phyloP scores from a whole-genome alignment of 2,113 vertebrate genomes.

The Planiliza haematocheilus region DNA sequence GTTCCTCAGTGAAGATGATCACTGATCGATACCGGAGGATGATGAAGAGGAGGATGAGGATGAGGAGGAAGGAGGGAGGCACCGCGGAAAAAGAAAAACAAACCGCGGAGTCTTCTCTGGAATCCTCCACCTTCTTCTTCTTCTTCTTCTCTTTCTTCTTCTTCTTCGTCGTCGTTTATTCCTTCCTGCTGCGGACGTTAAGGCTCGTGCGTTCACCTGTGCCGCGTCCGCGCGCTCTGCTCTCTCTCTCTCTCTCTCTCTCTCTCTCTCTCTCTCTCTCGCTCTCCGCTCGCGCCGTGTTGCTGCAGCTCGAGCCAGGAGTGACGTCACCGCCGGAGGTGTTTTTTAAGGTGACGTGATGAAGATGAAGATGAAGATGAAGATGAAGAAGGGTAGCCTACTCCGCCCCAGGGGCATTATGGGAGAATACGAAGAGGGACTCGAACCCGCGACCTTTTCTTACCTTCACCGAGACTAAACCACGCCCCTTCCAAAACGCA shows the following conservation, averaged over 20 bases:
- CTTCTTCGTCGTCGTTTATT: neutral
- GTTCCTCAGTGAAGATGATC: constrained; percentile 12
- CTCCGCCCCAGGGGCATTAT: neutral
- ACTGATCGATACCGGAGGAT: constrained; percentile 16
- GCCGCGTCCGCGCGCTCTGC: constrained; percentile 41
- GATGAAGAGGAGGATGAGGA: constrained; percentile 2
- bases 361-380: neutral
- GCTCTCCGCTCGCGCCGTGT: constrained; percentile 36
- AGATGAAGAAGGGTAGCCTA: neutral
- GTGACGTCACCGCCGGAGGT: constrained; percentile 70
- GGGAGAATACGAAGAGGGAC: neutral
- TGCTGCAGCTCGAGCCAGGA: constrained; percentile 57
- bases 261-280: constrained; percentile 28
- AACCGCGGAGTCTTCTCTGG: constrained; percentile 1
- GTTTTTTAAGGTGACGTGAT: constrained; percentile 38
- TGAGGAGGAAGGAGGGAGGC: constrained; percentile 11
- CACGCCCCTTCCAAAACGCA: too few species aligned
- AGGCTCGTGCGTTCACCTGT: constrained; percentile 71
- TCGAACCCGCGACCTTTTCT: neutral
- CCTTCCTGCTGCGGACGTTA: constrained; percentile 55
- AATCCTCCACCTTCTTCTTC: neutral
- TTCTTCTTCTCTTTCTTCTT: constrained; percentile 12
- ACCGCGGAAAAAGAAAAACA: neutral
- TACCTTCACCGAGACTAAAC: too few species aligned
- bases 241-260: constrained; percentile 21